Evolutionary conservation across 2,888 invertebrate species (phyloP).

Genomic region (Celastrina argiolus): DNA sequence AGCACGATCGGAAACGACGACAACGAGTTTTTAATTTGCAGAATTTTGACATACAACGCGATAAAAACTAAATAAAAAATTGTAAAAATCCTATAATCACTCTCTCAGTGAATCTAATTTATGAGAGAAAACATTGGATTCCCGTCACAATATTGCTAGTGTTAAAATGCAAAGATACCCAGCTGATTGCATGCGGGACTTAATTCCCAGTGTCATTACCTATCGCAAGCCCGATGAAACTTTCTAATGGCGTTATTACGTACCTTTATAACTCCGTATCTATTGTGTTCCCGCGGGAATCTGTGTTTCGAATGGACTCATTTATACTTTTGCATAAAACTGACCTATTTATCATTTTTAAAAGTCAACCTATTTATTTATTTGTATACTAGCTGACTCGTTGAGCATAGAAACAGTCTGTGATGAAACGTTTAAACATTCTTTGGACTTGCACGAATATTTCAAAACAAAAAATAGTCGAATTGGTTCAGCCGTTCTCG

Average conservation of each 20-base stretch:
- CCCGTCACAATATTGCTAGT: slow-evolving; percentile 20
- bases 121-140: slow-evolving; percentile 6
- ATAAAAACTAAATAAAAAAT: no score
- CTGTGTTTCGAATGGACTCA: background rate
- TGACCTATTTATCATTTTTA: background rate
- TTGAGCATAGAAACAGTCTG: no score
- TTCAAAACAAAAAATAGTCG: no score
- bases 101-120: background rate
- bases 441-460: no score
- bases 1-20: no score
- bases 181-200: slow-evolving; percentile 31
- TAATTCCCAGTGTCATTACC: slow-evolving; percentile 32
- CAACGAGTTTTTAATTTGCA: no score
- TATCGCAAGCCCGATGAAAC: slow-evolving; percentile 7
- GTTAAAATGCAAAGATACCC: slow-evolving; percentile 28
- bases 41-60: no score
- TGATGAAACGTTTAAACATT: no score
- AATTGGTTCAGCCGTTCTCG: no score
- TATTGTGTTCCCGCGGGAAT: background rate
- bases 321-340: background rate
- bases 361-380: no score
- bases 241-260: slow-evolving; percentile 9
- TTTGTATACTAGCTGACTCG: no score
- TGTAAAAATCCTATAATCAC: background rate
- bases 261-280: slow-evolving; percentile 10